phyloP scores from a whole-genome alignment of 2,797 vertebrate species.

The Sarcophilus harrisii region DNA sequence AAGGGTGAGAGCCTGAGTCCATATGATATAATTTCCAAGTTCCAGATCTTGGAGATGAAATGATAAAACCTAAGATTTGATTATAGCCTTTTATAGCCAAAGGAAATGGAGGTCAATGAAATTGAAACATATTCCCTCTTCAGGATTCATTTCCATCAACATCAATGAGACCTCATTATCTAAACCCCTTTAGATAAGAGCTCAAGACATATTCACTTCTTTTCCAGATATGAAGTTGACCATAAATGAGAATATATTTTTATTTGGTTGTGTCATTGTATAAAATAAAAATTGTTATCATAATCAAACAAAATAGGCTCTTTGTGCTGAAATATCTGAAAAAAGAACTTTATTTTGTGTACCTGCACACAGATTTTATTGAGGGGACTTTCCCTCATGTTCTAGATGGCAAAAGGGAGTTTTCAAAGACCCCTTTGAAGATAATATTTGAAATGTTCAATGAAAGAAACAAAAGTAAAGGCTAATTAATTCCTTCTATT shows the following conservation, averaged over 20 bases:
- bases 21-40: not conserved
- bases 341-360: not conserved
- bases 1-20: not conserved
- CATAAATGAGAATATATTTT: not conserved
- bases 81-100: not conserved
- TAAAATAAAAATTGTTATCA: not conserved
- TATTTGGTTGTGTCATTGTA: not conserved
- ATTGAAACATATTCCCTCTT: not conserved
- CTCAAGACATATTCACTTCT: accelerated
- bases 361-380: not conserved
- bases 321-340: not conserved
- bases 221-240: not conserved
- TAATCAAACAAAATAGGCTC: not conserved
- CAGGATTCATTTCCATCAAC: not conserved
- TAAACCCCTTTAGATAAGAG: not conserved
- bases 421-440: not conserved
- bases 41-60: not conserved
- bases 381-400: not conserved
- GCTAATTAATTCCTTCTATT: not conserved
- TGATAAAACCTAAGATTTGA: not conserved
- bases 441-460: not conserved
- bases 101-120: not conserved
- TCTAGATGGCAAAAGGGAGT: conserved; percentile 36
- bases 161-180: not conserved
- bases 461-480: not conserved